phyloP scores from a whole-genome alignment of 2,888 invertebrate species.

The Calliopum simillimum region DNA sequence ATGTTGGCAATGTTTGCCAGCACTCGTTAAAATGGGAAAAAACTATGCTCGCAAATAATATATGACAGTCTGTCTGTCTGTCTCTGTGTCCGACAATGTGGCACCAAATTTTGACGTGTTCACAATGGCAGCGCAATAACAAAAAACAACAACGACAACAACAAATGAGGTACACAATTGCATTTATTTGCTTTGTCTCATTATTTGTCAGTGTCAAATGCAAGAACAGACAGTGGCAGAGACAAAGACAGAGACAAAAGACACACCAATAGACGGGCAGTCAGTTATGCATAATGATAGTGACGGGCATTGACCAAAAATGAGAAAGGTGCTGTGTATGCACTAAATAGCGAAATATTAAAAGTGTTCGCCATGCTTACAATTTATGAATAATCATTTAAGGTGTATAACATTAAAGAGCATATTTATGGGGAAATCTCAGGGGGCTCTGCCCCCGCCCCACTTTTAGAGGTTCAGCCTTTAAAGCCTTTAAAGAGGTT shows the following conservation, averaged over 20 bases:
- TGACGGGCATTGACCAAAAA: too few relatives aligned
- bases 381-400: too few relatives aligned
- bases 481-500: too few relatives aligned
- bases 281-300: background rate
- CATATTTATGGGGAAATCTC: too few relatives aligned
- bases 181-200: conserved; percentile 51
- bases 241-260: conserved; percentile 36
- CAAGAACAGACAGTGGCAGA: conserved; percentile 48
- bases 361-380: too few relatives aligned
- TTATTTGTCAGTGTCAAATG: conserved; percentile 64
- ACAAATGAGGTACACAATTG: conserved; percentile 31
- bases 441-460: too few relatives aligned
- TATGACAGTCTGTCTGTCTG: background rate
- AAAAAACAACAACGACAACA: conserved; percentile 38
- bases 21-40: too few relatives aligned
- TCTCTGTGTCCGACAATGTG: conserved; percentile 63
- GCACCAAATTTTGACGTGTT: conserved; percentile 66
- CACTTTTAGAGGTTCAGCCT: too few relatives aligned
- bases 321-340: too few relatives aligned
- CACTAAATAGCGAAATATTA: too few relatives aligned
- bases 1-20: too few relatives aligned
- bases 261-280: conserved; percentile 29
- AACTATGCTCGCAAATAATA: conserved; percentile 8
- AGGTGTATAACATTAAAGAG: too few relatives aligned
- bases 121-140: conserved; percentile 51